Conservation (phyloP, 2,797 vertebrate species). For the Acestrorhynchus altus region DNA sequence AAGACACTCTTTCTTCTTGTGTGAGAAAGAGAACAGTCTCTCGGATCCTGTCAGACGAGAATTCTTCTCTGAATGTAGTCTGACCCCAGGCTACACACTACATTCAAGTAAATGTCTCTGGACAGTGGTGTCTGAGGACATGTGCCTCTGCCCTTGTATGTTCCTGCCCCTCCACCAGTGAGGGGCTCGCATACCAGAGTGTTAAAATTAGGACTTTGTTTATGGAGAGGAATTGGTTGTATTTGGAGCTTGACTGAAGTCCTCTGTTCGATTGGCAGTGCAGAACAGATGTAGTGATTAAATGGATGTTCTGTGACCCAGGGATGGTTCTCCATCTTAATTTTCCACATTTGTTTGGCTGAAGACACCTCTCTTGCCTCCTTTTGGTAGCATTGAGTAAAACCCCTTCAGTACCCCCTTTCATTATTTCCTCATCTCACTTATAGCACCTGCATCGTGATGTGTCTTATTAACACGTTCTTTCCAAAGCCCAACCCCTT, state of each 20-base stretch:
- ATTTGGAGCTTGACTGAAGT: not conserved
- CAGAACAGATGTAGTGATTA: not conserved
- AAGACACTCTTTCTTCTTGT: not conserved
- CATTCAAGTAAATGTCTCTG: not conserved
- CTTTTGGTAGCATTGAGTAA: too few relatives aligned
- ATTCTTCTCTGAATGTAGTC: not conserved
- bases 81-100: not conserved
- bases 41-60: not conserved
- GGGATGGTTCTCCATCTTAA: not conserved
- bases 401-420: too few relatives aligned
- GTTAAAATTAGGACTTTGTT: conserved; percentile 19
- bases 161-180: not conserved
- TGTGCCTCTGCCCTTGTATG: not conserved
- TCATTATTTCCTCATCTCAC: too few relatives aligned
- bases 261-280: not conserved
- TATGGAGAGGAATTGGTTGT: not conserved
- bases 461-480: too few relatives aligned
- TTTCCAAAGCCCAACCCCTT: too few relatives aligned
- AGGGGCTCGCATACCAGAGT: not conserved
- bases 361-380: too few relatives aligned
- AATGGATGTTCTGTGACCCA: not conserved
- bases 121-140: not conserved
- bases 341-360: too few relatives aligned
- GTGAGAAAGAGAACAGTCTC: not conserved
- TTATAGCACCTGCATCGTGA: too few relatives aligned